Conservation (phyloP, 2,113 vertebrate genomes). For the Carlito syrichta region DNA sequence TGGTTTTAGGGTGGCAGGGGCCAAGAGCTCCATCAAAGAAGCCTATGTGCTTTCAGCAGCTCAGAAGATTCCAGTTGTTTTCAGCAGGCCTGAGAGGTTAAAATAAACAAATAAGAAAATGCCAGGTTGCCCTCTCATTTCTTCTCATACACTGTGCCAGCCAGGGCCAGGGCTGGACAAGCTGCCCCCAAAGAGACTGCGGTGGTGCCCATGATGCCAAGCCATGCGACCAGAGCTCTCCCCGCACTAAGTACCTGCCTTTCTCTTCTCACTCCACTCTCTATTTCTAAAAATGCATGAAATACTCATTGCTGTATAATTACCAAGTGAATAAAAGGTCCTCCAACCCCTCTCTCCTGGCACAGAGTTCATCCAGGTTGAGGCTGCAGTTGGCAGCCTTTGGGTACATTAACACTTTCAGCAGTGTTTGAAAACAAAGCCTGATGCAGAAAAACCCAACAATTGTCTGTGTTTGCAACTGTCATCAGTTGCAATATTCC, state of each 20-base stretch:
- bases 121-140: constrained; percentile 68
- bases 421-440: constrained; percentile 25
- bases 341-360: background rate
- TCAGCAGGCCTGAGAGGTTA: constrained; percentile 65
- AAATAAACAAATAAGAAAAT: constrained; percentile 79
- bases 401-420: background rate
- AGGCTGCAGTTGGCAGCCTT: background rate
- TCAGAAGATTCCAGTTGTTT: constrained; percentile 78
- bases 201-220: background rate
- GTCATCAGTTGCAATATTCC: background rate
- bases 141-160: constrained; percentile 60
- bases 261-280: background rate
- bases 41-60: constrained; percentile 70
- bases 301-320: constrained; percentile 13
- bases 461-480: background rate
- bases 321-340: constrained; percentile 10
- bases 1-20: constrained; percentile 59
- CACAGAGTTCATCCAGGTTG: background rate
- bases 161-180: constrained; percentile 30
- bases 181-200: constrained; percentile 48
- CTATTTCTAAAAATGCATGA: constrained; percentile 39
- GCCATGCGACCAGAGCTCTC: background rate
- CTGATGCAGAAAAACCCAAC: background rate
- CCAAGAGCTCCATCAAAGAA: constrained; percentile 69
- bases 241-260: constrained; percentile 2